Evolutionary conservation across 2,888 invertebrate genomes (phyloP).

Genomic region (Trypoxylon attenuatum): DNA sequence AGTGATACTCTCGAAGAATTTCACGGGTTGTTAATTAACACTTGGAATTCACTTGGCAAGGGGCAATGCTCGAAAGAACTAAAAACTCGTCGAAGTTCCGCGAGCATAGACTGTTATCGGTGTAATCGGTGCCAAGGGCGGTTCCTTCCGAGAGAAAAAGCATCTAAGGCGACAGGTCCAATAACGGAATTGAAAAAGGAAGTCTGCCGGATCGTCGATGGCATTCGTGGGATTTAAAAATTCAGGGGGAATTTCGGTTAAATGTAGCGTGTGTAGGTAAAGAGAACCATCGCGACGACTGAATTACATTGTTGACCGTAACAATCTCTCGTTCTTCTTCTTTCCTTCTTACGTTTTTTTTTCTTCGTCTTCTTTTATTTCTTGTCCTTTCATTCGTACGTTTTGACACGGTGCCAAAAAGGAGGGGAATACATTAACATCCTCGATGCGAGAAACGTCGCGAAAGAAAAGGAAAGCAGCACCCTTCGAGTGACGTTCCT

Average conservation of each 20-base stretch:
- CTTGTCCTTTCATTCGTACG: too few species aligned
- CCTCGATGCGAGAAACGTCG: slow-evolving; percentile 30
- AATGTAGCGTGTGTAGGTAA: slow-evolving; percentile 28
- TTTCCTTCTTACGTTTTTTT: too few species aligned
- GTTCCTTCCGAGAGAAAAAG: neutral
- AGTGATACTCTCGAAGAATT: too few species aligned
- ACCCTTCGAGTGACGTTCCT: too few species aligned
- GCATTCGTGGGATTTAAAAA: neutral
- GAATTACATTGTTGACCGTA: slow-evolving; percentile 43
- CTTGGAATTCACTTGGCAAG: too few species aligned
- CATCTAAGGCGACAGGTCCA: neutral
- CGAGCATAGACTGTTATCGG: too few species aligned
- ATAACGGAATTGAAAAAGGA: neutral
- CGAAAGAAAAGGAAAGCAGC: neutral
- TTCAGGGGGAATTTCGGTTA: slow-evolving; percentile 10
- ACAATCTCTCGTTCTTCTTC: slow-evolving; percentile 26
- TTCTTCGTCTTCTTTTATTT: slow-evolving; percentile 15
- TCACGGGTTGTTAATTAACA: too few species aligned
- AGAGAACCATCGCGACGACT: slow-evolving; percentile 28
- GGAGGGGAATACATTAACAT: slow-evolving; percentile 49
- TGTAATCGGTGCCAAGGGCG: neutral
- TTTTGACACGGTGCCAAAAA: slow-evolving; percentile 46
- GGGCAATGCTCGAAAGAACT: too few species aligned
- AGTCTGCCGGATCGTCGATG: neutral
- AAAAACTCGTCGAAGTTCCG: too few species aligned